phyloP scores from a whole-genome alignment of 2,888 invertebrate genomes.

The Orthosia gothica region DNA sequence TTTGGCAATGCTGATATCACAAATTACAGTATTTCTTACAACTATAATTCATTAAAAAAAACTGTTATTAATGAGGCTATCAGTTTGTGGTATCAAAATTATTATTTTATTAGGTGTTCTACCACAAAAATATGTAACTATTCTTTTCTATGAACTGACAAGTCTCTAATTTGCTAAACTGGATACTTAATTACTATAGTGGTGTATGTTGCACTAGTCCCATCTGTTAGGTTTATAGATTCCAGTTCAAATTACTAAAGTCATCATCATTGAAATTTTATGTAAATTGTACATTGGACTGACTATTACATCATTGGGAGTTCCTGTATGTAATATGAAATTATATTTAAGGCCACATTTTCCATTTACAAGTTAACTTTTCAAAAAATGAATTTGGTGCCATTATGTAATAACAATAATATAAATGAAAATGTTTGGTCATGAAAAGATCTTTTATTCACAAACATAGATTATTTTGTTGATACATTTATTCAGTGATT shows the following conservation, averaged over 20 bases:
- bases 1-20: constrained; percentile 41
- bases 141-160: constrained; percentile 7
- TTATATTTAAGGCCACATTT: constrained; percentile 21
- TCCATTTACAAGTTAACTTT: constrained; percentile 12
- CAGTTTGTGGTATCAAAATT: constrained; percentile 19
- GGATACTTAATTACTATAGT: not conserved
- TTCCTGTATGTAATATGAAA: constrained; percentile 26
- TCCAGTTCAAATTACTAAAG: constrained; percentile 25
- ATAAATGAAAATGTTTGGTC: constrained; percentile 17
- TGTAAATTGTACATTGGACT: constrained; percentile 54
- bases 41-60: constrained; percentile 1
- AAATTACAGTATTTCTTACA: constrained; percentile 18
- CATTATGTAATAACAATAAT: constrained; percentile 30
- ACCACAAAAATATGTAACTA: not conserved
- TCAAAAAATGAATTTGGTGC: constrained; percentile 13
- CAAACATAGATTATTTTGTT: constrained; percentile 19
- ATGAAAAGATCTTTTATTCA: constrained; percentile 21
- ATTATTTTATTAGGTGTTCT: not conserved
- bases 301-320: constrained; percentile 52
- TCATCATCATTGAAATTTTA: constrained; percentile 44
- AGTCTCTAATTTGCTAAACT: constrained; percentile 5
- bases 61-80: constrained; percentile 24
- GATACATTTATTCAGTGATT: constrained; percentile 4
- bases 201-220: not conserved
- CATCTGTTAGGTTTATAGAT: not conserved